phyloP scores from a whole-genome alignment of 1,140 invertebrate genomes.

The Euura lappo region DNA sequence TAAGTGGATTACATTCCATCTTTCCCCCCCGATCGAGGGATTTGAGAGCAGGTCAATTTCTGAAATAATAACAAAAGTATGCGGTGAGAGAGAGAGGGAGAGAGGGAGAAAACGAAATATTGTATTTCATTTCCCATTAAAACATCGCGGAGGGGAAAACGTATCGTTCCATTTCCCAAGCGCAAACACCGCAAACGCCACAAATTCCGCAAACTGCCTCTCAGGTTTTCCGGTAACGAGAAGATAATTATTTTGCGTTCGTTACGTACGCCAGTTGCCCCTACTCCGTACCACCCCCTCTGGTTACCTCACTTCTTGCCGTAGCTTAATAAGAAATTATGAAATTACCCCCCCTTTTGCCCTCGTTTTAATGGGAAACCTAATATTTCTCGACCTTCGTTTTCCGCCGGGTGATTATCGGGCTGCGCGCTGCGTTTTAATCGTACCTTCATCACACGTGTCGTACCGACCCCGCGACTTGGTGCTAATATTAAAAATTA shows the following conservation, averaged over 20 bases:
- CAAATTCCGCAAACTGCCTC: constrained; percentile 2
- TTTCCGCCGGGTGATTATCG: not conserved
- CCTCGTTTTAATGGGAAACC: constrained; percentile 2
- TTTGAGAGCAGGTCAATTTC: not conserved
- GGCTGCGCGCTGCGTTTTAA: no score
- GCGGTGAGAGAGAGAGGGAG: not conserved
- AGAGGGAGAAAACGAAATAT: not conserved
- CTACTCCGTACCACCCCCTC: not conserved
- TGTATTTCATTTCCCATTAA: constrained; percentile 3
- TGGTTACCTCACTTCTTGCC: not conserved
- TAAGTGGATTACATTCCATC: no score
- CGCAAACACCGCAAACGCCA: not conserved
- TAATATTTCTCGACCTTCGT: constrained; percentile 3
- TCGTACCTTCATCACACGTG: no score
- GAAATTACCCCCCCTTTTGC: not conserved
- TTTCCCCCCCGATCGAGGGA: no score
- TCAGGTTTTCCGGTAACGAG: constrained; percentile 2
- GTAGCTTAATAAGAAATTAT: not conserved
- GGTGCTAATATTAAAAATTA: no score
- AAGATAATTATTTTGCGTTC: constrained; percentile 3
- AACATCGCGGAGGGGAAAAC: not conserved
- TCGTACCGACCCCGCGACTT: no score
- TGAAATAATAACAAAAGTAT: not conserved
- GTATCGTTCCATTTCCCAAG: not conserved
- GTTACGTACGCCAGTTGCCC: not conserved